phyloP scores from a whole-genome alignment of 2,797 vertebrate species.

The Meda fulgida region DNA sequence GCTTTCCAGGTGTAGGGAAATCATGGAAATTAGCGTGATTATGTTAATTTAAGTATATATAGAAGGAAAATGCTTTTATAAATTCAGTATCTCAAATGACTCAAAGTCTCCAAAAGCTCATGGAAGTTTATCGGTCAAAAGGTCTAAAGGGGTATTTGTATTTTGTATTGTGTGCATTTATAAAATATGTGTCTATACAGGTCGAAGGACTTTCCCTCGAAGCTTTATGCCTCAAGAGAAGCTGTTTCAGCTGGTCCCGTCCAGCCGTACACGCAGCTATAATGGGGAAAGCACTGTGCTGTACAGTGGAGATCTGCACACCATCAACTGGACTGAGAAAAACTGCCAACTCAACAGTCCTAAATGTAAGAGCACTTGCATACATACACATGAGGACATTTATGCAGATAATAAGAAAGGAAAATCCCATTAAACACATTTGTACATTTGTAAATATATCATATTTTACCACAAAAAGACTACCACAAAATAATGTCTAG shows the following conservation, averaged over 20 bases:
- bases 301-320: constrained; percentile 79
- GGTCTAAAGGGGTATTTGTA: not conserved
- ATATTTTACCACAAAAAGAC: not conserved
- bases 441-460: not conserved
- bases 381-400: constrained; percentile 22
- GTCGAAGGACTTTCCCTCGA: constrained; percentile 89
- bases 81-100: not conserved
- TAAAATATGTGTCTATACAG: constrained; percentile 68
- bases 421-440: not conserved
- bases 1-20: not conserved
- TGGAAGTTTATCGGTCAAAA: not conserved
- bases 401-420: not conserved
- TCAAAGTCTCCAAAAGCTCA: not conserved
- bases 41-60: not conserved
- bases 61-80: not conserved
- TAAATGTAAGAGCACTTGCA: constrained; percentile 74
- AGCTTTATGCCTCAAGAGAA: constrained; percentile 91
- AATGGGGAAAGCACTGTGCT: constrained; percentile 84
- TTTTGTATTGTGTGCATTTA: not conserved
- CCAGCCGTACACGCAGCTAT: constrained; percentile 87
- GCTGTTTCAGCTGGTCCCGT: constrained; percentile 88
- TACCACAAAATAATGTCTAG: not conserved
- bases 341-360: constrained; percentile 77
- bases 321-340: constrained; percentile 79
- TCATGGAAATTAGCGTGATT: not conserved